Evolutionary conservation across 2,113 vertebrate genomes (phyloP).

Genomic region (Gobiocypris rarus): DNA sequence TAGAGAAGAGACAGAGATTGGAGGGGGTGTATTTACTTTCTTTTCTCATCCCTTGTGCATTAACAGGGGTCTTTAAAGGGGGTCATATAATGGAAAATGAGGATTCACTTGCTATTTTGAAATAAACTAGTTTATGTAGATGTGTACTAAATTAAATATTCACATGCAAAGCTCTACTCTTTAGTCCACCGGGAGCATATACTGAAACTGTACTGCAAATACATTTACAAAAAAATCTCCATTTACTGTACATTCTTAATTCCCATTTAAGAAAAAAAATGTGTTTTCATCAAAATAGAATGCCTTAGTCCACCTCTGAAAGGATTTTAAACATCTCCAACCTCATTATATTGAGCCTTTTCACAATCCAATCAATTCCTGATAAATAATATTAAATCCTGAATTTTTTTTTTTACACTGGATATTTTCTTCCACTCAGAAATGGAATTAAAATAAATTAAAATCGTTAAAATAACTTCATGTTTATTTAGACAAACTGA

Average conservation of each 20-base stretch:
- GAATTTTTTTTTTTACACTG: background rate
- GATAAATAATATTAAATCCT: background rate
- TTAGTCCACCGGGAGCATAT: too few species aligned
- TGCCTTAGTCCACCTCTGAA: background rate
- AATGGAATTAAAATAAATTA: background rate
- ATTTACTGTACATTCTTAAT: background rate
- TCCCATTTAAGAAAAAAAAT: too few species aligned
- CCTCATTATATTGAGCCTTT: background rate
- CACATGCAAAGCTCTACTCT: background rate
- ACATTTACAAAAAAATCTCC: too few species aligned
- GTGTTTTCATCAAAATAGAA: background rate
- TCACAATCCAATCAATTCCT: background rate
- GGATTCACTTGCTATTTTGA: background rate
- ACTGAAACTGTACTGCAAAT: too few species aligned
- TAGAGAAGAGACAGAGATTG: constrained; percentile 53
- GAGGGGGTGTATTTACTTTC: constrained; percentile 1
- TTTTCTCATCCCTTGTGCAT: background rate
- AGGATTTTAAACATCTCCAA: background rate
- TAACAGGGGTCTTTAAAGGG: background rate
- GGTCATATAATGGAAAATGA: background rate
- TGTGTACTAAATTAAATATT: background rate
- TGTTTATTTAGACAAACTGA: background rate
- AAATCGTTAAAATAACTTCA: background rate
- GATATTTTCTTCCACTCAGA: background rate
- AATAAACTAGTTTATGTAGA: background rate